Conservation (phyloP, 1,140 invertebrate species). For the Drosophila trapezifrons region DNA sequence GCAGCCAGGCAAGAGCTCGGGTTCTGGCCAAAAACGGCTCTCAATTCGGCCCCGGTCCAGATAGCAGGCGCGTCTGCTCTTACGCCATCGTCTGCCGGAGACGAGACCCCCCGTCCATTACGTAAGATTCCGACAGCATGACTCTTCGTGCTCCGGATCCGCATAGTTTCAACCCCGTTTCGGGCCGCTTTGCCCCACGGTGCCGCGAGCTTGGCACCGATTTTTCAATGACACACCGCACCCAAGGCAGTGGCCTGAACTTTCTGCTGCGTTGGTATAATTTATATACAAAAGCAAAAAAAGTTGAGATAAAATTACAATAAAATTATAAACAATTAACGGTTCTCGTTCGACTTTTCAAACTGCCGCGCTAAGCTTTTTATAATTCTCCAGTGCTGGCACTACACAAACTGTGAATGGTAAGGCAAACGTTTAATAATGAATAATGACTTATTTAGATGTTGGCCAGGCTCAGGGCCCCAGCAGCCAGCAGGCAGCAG, state of each 20-base stretch:
- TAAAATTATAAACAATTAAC: constrained; percentile 71
- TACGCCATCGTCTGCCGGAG: constrained; percentile 62
- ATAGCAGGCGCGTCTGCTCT: constrained; percentile 64
- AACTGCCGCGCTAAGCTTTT: constrained; percentile 60
- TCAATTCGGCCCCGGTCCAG: constrained; percentile 66
- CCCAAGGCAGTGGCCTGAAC: constrained; percentile 70
- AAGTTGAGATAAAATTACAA: constrained; percentile 80
- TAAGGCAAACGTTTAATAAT: constrained; percentile 30
- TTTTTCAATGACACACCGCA: constrained; percentile 38
- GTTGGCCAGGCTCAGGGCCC: constrained; percentile 40
- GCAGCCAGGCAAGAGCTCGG: constrained; percentile 36
- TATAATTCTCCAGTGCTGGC: constrained; percentile 40
- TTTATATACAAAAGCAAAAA: constrained; percentile 84
- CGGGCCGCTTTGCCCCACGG: constrained; percentile 49
- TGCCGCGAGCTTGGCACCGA: constrained; percentile 63
- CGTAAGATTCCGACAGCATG: constrained; percentile 41
- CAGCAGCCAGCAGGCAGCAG: constrained; percentile 26
- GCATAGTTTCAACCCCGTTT: constrained; percentile 3
- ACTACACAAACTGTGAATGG: constrained; percentile 39
- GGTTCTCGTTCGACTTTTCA: constrained; percentile 33
- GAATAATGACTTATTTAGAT: constrained; percentile 42
- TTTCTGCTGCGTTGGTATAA: constrained; percentile 83
- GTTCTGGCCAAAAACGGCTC: constrained; percentile 38
- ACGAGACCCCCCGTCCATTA: constrained; percentile 42
- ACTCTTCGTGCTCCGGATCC: constrained; percentile 25